phyloP scores from a whole-genome alignment of 2,113 vertebrate species.

The Anas platyrhynchos region DNA sequence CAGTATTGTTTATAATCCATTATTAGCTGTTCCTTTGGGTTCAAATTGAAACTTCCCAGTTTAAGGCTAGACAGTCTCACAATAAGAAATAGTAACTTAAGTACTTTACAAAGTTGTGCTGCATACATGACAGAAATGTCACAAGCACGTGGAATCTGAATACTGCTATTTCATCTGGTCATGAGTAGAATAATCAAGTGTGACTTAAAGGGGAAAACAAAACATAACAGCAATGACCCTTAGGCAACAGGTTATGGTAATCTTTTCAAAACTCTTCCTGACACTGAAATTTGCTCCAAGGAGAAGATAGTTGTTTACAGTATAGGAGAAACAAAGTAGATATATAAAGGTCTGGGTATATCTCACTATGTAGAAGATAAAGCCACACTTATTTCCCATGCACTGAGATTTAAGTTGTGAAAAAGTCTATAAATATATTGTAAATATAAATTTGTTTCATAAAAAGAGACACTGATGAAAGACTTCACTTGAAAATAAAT shows the following conservation, averaged over 20 bases:
- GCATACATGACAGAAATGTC: neutral
- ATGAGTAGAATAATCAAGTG: neutral
- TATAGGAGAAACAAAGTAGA: neutral
- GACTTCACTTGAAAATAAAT: neutral
- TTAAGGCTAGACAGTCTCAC: neutral
- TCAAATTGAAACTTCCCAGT: neutral
- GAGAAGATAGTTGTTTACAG: neutral
- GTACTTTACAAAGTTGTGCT: neutral
- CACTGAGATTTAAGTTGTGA: neutral
- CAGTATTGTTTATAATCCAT: neutral
- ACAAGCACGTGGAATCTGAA: neutral
- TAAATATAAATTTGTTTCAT: neutral
- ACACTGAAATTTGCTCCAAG: neutral
- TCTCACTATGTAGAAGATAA: rapidly evolving
- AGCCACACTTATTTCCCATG: neutral
- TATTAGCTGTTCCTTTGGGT: neutral
- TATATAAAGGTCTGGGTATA: rapidly evolving
- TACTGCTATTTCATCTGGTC: neutral
- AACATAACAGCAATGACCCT: neutral
- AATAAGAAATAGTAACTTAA: neutral
- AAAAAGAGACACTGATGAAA: neutral
- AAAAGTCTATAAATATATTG: neutral
- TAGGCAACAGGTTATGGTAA: neutral
- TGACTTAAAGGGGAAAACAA: neutral
- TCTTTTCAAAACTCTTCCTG: neutral